These are phyloP conservation scores for Chiridota heheva DNA, from an alignment of 35 echinoderm and acorn worm genomes.

Conservation along the genomic window DNA sequence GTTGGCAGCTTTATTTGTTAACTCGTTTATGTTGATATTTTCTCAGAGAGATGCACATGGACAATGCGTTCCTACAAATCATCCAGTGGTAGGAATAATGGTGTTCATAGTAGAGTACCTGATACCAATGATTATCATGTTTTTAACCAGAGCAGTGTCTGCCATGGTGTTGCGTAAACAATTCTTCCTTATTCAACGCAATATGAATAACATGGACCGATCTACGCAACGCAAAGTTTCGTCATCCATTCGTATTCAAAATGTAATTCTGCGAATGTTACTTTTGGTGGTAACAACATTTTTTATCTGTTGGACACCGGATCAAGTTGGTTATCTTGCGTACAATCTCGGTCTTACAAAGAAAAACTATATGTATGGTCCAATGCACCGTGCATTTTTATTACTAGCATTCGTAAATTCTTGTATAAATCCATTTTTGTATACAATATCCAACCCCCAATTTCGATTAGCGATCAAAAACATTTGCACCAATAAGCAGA, in stretches of 20 bases:
- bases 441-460: slow-evolving; percentile 54
- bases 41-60: neutral
- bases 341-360: slow-evolving; percentile 42
- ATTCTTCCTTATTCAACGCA: neutral
- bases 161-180: slow-evolving; percentile 38
- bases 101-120: slow-evolving; percentile 59
- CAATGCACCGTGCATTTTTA: slow-evolving; percentile 38
- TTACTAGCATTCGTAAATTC: slow-evolving; percentile 67
- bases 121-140: slow-evolving; percentile 60
- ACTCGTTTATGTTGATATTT: slow-evolving; percentile 24
- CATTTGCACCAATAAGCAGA: no score
- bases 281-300: slow-evolving; percentile 68
- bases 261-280: slow-evolving; percentile 51
- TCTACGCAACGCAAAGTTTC: no score
- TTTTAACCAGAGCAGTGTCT: slow-evolving; percentile 45
- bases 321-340: slow-evolving; percentile 45
- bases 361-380: slow-evolving; percentile 10
- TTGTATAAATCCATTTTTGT: slow-evolving; percentile 76
- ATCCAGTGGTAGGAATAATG: slow-evolving; percentile 31
- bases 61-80: slow-evolving; percentile 15
- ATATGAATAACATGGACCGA: slow-evolving; percentile 2
- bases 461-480: slow-evolving; percentile 29
- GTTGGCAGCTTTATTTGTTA: neutral
- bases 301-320: slow-evolving; percentile 69
- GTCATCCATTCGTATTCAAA: slow-evolving; percentile 40